Base-by-base conservation (phyloP, 1,140 invertebrate genomes). In the Bombus picipes region DNA sequence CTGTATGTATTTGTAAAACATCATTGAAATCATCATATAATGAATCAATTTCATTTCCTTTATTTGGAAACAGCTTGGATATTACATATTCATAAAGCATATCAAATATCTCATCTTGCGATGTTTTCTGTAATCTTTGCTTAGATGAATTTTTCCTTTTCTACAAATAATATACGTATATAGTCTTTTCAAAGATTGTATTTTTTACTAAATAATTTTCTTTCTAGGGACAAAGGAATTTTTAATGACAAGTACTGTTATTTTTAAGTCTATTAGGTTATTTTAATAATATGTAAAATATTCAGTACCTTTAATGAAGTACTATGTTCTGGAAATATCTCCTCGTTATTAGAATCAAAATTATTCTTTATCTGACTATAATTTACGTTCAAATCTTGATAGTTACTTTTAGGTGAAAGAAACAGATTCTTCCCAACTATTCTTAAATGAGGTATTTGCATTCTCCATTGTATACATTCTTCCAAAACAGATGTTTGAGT, bases 381-480 rank as follows among this genome's bases (percentile, higher is more conserved):
- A 43, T 65, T 72, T 28, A 39, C 43, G 10, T 5, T 66, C 18
- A 41, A 1, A 32, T 85, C 66, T 62, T 39, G 18, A 22, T 39
- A 47, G 28, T 22, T 41, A 9, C 34, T 34, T 72, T 85, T 68
- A 88, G 53, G 66, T 85, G 71, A 39, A 65, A 37, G n/a, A 79
- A 75, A 73, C 75, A 65, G 43, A 88, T 81, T 90, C 75, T 88
- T 92, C 1, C 94, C 94, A 68, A 94, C 25, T 65, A 94, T 59
- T 86, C 94, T 91, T 32, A 95, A 88, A 80, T 95, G 94, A 1
- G 92, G 90, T 62, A 95, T 87, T 70, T 95, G 94, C 15, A 77
- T 92, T 57, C 89, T 91, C 95, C 95, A 95, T 79, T 95, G 94
- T 74, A 88, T 39, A 80, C 94, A 95, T 81, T 95, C 95, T 12